Evolutionary conservation across 2,113 vertebrate species (phyloP).

Genomic region (Thinocorus orbignyianus): DNA sequence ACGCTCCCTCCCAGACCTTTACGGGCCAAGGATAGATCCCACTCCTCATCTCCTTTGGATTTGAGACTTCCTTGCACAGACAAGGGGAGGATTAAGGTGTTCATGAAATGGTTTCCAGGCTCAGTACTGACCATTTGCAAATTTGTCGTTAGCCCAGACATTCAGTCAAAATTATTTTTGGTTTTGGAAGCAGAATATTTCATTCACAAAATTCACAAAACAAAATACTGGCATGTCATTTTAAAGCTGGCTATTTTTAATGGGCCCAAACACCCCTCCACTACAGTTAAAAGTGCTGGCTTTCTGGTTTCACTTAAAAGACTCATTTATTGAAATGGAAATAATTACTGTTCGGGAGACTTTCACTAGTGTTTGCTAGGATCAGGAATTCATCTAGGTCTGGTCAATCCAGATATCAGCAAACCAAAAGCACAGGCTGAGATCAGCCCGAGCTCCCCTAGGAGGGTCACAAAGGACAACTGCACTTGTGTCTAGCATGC

Average conservation of each 20-base stretch:
- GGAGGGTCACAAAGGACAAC: background rate
- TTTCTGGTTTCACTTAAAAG: background rate
- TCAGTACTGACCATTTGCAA: background rate
- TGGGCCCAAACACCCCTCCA: background rate
- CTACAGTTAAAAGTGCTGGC: background rate
- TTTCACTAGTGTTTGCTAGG: background rate
- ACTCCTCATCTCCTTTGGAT: background rate
- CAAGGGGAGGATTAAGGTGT: background rate
- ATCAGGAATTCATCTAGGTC: background rate
- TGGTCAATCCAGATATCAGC: background rate
- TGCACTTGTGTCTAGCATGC: background rate
- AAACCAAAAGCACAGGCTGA: background rate
- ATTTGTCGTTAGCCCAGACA: background rate
- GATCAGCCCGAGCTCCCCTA: background rate
- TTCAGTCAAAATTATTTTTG: background rate
- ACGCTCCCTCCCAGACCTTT: background rate
- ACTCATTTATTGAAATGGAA: background rate
- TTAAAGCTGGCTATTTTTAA: background rate
- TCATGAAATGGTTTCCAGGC: background rate
- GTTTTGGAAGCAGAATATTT: background rate
- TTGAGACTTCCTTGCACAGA: background rate
- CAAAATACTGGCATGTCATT: background rate
- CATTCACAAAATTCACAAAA: background rate
- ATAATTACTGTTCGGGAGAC: background rate
- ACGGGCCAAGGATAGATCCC: background rate